Base-by-base conservation (phyloP, 2,113 vertebrate species). In the Numenius arquata region DNA sequence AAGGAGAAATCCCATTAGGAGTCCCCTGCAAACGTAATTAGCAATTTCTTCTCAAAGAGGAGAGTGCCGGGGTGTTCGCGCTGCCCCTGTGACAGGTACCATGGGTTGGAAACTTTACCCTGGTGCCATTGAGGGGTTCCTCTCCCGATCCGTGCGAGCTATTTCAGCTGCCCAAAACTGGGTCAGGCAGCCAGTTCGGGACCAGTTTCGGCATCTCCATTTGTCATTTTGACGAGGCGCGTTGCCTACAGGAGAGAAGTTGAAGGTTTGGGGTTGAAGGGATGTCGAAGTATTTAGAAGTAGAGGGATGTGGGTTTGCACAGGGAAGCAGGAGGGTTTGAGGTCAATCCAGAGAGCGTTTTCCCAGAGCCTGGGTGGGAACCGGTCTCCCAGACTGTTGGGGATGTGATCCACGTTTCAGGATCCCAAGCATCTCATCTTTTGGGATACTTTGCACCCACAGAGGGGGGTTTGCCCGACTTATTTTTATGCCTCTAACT, bases 1-100 rank as follows among this genome's bases (percentile, higher is more conserved):
- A 58, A 65, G 86, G 93, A 95, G 81, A 96, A 94, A 97, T 96
- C 96, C 94, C 96, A 89, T 97, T 91, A 97, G 91, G 95, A 95
- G 15, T 56, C 84, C 89, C 83, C 38, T 5, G 85, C 48, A 89
- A 95, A 47, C 17, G 65, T 96, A 97, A 98, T 97, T 97, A 97
- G 90, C 78, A 82, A 90, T 95, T 95, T 66, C 66, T 88, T 72
- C 79, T 86, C 65, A 74, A 94, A 93, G 91, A 83, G n/a, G 48
- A 88, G 40, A 66, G 52, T 76, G 48, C 34, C 12, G 7, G 61
- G 85, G 32, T 38, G 29, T 59, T 76, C 21, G 20, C 82, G 36
- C 61, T 90, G 76, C 81, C 87, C 93, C 63, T 41, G 43, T 34
- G 62, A 53, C 45, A 82, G 71, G 63, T 89, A 34, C 77, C 83